Evolutionary conservation across 2,797 vertebrate species (phyloP).

Genomic region (Muscicapa striata): DNA sequence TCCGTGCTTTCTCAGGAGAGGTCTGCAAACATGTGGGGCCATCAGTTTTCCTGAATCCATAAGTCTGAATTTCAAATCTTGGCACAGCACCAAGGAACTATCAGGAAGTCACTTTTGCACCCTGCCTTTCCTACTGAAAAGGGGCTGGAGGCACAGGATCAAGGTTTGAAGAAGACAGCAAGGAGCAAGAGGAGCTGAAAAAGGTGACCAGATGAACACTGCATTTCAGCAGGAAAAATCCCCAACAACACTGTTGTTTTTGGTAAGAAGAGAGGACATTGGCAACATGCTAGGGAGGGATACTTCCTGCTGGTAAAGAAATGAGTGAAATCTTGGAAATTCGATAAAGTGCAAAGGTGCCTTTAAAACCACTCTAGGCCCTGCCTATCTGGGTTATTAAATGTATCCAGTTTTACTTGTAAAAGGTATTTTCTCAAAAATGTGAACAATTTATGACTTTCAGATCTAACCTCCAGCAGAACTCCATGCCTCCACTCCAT

Average conservation of each 20-base stretch:
- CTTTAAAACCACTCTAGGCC: neutral
- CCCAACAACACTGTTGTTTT: neutral
- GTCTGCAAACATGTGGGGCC: rapidly evolving
- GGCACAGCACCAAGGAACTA: neutral
- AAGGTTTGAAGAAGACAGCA: neutral
- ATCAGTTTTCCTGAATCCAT: neutral
- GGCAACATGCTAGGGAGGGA: neutral
- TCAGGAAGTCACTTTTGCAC: neutral
- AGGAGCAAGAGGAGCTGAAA: neutral
- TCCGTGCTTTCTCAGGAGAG: neutral
- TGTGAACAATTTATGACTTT: neutral
- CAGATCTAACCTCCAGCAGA: neutral
- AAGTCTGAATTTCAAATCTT: neutral
- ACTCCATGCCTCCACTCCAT: neutral
- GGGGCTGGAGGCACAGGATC: neutral
- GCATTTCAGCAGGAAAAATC: neutral
- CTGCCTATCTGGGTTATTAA: neutral
- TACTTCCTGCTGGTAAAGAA: neutral
- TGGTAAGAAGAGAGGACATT: neutral
- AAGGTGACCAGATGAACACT: neutral
- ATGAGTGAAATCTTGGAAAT: neutral
- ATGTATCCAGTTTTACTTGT: neutral
- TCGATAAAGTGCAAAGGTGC: neutral
- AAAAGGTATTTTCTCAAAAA: neutral
- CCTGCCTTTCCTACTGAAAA: neutral